A percentile compares a stretch with the other conserved stretches of the same genome.
These are phyloP conservation scores for Caenorhabditis doughertyi DNA, from an alignment of 2,888 invertebrate genomes.

Conservation along the genomic window DNA sequence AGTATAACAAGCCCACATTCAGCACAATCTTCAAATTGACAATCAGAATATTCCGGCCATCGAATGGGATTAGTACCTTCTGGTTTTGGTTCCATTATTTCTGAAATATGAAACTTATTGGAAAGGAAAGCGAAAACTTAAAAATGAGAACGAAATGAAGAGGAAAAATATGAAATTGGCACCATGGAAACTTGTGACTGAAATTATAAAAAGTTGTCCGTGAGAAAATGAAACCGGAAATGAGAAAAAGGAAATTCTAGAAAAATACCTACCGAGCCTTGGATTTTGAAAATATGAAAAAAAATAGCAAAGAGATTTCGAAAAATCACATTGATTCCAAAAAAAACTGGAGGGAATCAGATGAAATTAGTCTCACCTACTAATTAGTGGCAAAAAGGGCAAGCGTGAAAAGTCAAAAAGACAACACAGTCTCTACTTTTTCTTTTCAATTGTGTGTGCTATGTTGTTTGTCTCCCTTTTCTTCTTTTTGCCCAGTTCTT, in stretches of 20 bases:
- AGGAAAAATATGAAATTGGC: neutral
- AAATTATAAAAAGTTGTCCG: neutral
- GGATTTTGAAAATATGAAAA: neutral
- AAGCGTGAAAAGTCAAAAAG: constrained; percentile 36
- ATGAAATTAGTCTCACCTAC: neutral
- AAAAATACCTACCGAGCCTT: neutral
- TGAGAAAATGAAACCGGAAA: neutral
- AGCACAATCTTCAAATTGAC: constrained; percentile 62
- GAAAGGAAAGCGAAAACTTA: neutral
- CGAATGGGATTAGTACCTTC: constrained; percentile 61
- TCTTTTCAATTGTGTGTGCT: constrained; percentile 32
- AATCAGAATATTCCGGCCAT: constrained; percentile 66
- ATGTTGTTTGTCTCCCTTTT: constrained; percentile 38
- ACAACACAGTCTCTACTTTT: constrained; percentile 28
- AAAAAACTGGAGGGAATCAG: neutral
- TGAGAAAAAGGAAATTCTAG: neutral
- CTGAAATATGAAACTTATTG: neutral
- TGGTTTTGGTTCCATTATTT: constrained; percentile 27
- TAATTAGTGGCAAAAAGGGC: constrained; percentile 4
- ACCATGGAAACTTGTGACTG: constrained; percentile 13
- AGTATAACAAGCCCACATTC: constrained; percentile 57
- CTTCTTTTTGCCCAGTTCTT: constrained; percentile 33
- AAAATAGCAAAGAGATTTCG: neutral
- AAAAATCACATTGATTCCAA: neutral
- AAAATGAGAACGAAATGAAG: constrained; percentile 5